Conservation (phyloP, 2,797 vertebrate genomes). For the Semaprochilodus insignis region DNA sequence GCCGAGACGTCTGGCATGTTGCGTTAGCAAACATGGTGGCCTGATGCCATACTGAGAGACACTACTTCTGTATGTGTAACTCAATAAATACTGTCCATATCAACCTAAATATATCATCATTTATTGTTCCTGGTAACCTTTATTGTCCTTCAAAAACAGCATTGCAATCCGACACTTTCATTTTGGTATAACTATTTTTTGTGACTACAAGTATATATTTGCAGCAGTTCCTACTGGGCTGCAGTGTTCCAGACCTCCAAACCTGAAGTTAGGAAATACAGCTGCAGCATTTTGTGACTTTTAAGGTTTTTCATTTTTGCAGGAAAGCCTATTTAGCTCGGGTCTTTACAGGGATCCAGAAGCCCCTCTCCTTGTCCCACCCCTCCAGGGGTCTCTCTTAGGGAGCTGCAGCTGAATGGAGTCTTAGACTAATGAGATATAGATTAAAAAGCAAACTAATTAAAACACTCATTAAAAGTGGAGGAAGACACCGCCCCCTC, state of each 20-base stretch:
- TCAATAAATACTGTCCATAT: too few relatives aligned
- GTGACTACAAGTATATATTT: background rate
- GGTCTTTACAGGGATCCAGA: background rate
- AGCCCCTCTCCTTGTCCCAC: background rate
- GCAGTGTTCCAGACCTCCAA: background rate
- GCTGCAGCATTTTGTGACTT: slow-evolving; percentile 13
- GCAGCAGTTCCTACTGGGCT: background rate
- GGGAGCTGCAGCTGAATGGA: slow-evolving; percentile 33
- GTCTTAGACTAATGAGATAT: slow-evolving; percentile 57
- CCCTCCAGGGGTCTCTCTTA: slow-evolving; percentile 23
- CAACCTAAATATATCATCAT: too few relatives aligned
- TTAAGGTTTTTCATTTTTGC: background rate
- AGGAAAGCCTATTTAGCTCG: background rate
- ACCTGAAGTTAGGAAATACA: background rate
- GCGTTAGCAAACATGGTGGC: too few relatives aligned
- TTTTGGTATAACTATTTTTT: too few relatives aligned
- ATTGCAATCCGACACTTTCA: too few relatives aligned
- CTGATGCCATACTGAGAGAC: too few relatives aligned
- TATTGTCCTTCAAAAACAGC: too few relatives aligned
- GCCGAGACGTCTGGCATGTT: too few relatives aligned
- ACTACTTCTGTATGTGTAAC: too few relatives aligned
- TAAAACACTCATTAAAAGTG: slow-evolving; percentile 62
- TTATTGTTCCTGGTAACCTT: too few relatives aligned
- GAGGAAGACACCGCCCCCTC: slow-evolving; percentile 33
- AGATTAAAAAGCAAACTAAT: slow-evolving; percentile 63